Conservation (phyloP, 2,888 invertebrate species). For the Drosophila multiciliata region DNA sequence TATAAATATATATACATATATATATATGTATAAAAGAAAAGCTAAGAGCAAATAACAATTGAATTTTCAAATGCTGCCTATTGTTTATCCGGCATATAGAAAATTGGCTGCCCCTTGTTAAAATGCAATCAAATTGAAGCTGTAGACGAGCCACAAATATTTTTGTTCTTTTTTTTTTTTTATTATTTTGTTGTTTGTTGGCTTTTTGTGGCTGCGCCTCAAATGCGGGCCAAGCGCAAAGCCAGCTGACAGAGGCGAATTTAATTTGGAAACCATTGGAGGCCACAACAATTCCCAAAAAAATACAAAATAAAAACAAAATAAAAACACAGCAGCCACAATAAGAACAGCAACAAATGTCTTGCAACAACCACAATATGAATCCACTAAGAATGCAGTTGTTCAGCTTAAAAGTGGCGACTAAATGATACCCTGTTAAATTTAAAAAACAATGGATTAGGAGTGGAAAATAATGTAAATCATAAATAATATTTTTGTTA, state of each 20-base stretch:
- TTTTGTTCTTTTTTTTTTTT: constrained; percentile 20
- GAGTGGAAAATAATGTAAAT: not conserved
- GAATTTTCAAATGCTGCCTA: constrained; percentile 78
- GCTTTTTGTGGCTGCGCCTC: constrained; percentile 24
- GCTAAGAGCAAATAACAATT: constrained; percentile 70
- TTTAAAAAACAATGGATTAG: not conserved
- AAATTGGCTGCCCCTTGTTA: constrained; percentile 77
- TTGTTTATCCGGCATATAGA: constrained; percentile 68
- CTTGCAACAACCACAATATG: constrained; percentile 17
- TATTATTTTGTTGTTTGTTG: constrained; percentile 30
- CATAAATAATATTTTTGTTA: not conserved
- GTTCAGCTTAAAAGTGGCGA: not conserved
- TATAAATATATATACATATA: constrained; percentile 32
- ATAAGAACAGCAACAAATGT: constrained; percentile 38
- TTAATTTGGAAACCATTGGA: constrained; percentile 68
- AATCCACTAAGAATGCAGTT: constrained; percentile 33
- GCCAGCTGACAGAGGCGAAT: constrained; percentile 50
- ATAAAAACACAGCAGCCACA: constrained; percentile 44
- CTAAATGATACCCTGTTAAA: constrained; percentile 21
- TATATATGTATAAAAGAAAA: constrained; percentile 50
- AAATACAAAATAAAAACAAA: constrained; percentile 47
- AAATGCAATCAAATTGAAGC: constrained; percentile 76
- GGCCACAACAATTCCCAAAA: constrained; percentile 57
- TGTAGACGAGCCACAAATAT: constrained; percentile 41
- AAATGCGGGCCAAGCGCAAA: constrained; percentile 47